Base-by-base conservation (phyloP, 1,140 invertebrate species). In the Drosophila auraria region DNA sequence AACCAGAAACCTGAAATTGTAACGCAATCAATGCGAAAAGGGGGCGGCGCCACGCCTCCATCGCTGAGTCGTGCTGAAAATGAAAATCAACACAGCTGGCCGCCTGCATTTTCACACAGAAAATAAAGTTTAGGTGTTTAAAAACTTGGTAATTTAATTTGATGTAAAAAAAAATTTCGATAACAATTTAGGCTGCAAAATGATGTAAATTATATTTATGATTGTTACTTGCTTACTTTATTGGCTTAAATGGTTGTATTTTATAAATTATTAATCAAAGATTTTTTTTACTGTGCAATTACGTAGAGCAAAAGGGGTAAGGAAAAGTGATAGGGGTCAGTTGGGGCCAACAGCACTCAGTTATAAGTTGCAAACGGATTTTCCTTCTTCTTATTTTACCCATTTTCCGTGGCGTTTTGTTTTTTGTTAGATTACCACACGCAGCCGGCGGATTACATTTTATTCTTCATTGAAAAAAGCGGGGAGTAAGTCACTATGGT, bases 11-110 rank as follows among this genome's bases (percentile, higher is more conserved):
- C 86, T 90, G 86, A 90, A 90, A 90, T 90, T 90, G 86, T 90
- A 90, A 90, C 86, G 87, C 86, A 90, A 90, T 90, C 86, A 90
- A 90, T 86, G 82, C 86, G 81, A 87, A 89, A 90, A 90, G 80
- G 25, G 68, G 86, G 71, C 61, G 58, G 27, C 57, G 53, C 66
- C 71, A 57, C 75, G 82, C 75, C 84, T 51, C 70, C 62, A 77
- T 51, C 59, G 51, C 42, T 75, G 68, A 78, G 60, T 84, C 68
- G 80, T 87, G 84, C 86, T 90, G 84, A 89, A 89, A 90, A 90
- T 87, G 84, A 90, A 87, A 87, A 87, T 89, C 84, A 87, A 89
- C 72, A 80, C 80, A 81, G 80, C 80, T 87, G 83, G 81, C 74
- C 33, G 27, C 36, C 42, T 59, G 65, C 20, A 53, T 20, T 23